These are phyloP conservation scores for Thymelicus lineola DNA, from an alignment of 2,888 invertebrate genomes.

Conservation along the genomic window DNA sequence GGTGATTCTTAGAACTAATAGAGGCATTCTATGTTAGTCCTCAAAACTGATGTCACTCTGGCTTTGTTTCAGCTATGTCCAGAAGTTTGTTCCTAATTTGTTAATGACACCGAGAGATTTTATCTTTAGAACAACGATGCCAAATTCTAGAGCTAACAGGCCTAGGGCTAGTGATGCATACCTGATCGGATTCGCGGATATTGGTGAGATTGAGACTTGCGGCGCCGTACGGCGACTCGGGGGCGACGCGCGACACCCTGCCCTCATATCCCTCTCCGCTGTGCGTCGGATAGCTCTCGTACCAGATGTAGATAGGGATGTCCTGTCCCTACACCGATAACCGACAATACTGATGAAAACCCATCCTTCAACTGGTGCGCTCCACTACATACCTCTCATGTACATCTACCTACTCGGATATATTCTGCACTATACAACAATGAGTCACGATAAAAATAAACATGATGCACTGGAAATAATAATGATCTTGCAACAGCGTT, in stretches of 20 bases:
- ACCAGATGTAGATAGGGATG: slow-evolving; percentile 99
- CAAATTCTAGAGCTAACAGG: background rate
- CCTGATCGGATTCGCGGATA: slow-evolving; percentile 95
- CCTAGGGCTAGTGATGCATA: slow-evolving; percentile 43
- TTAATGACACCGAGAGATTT: background rate
- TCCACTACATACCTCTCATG: slow-evolving; percentile 38
- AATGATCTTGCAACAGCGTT: slow-evolving; percentile 29
- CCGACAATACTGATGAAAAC: slow-evolving; percentile 54
- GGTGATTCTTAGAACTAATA: too few species aligned
- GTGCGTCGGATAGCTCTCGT: slow-evolving; percentile 98
- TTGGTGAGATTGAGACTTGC: slow-evolving; percentile 98
- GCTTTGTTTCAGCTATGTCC: too few species aligned
- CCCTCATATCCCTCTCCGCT: slow-evolving; percentile 97
- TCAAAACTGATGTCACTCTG: too few species aligned
- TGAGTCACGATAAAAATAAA: slow-evolving; percentile 37
- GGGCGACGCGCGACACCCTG: slow-evolving; percentile 94
- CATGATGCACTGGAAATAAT: slow-evolving; percentile 32
- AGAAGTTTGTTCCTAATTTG: too few species aligned
- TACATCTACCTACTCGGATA: slow-evolving; percentile 37
- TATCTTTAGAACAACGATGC: too few species aligned
- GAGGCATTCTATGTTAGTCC: too few species aligned
- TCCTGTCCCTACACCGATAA: slow-evolving; percentile 92
- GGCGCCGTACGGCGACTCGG: slow-evolving; percentile 94
- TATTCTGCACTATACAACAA: slow-evolving; percentile 33
- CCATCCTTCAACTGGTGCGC: slow-evolving; percentile 53